Evolutionary conservation across 2,888 invertebrate species (phyloP), one percentile per base, ranked within the genome.

Genomic region (Chaetogeoica ovagalla): DNA sequence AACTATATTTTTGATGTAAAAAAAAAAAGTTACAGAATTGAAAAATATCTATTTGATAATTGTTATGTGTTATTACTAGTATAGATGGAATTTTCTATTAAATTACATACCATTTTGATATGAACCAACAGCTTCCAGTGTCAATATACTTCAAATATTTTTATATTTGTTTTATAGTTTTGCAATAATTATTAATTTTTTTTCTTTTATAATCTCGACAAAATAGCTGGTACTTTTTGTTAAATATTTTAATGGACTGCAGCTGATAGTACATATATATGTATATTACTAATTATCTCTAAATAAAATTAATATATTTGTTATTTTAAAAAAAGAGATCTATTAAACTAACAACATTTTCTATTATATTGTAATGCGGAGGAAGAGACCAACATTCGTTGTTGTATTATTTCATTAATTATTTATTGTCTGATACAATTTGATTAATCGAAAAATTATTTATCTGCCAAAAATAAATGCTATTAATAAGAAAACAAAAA

Each of bases 221-320:
- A 66, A 6, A 43, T 5, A 11, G 43, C 11, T 30, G 6, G 4
- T 48, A 48, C 48, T 48, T 48, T 13, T 52, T 30, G 9, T 37
- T 19, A 19, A 74, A 74, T 17, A 23, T n/a, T 6, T 30, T 1
- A 69, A 19, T 30, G 19, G 19, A 3, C n/a, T 62, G 19, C 5
- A 7, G 59, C 52, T 9, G 0, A 37, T 57, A n/a, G 39, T 65
- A 55, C 8, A 48, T 57, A 55, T 52, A 73, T 57, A 75, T 57
- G 7, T 30, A 30, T 30, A 15, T 48, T 13, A 48, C 1, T 11
- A 48, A 48, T 48, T 48, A 48, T 66, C 57, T 30, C 57, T 59
- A 43, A 65, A 66, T 75, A 57, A 43, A 75, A 43, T 55, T 66
- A 19, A 75, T 75, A 57, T 75, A 66, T 43, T 75, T 65, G 66